Percentiles rank a stretch among this genome's conserved stretches.
Evolutionary conservation across 2,797 vertebrate species (phyloP).

Genomic region (Dromococcyx pavoninus): DNA sequence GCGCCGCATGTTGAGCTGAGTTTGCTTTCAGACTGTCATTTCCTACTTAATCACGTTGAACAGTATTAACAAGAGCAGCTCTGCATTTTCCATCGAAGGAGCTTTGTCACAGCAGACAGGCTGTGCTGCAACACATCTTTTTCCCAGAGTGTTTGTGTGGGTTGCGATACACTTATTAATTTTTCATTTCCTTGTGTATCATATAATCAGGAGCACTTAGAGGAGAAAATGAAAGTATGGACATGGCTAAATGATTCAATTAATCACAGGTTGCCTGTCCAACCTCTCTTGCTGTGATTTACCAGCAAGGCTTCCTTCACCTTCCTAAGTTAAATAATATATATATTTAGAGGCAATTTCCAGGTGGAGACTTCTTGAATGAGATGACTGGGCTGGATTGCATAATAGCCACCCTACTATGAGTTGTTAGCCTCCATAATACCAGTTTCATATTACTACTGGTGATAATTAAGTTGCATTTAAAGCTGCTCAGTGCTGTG

Average conservation of each 20-base stretch:
- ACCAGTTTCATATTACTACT: not conserved
- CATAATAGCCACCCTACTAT: not conserved
- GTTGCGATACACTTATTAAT: not conserved
- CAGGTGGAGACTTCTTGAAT: not conserved
- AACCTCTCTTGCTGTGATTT: not conserved
- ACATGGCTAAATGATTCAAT: not conserved
- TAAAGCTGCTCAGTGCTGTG: not conserved
- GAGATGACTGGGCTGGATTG: not conserved
- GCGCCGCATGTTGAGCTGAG: not conserved
- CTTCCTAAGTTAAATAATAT: not conserved
- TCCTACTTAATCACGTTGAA: not conserved
- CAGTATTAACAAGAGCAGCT: not conserved
- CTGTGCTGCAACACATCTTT: not conserved
- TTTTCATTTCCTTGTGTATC: not conserved
- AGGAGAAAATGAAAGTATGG: not conserved
- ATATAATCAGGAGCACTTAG: not conserved
- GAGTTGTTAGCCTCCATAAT: not conserved
- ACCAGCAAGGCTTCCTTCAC: not conserved
- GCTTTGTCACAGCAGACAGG: not conserved
- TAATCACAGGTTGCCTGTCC: not conserved
- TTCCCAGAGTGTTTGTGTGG: not conserved
- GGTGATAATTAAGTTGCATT: not conserved
- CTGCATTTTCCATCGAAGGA: rapidly evolving
- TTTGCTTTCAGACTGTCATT: not conserved
- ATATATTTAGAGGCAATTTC: not conserved